Evolutionary conservation across 2,113 vertebrate species (phyloP).

Genomic region (Lipophrys pholis): DNA sequence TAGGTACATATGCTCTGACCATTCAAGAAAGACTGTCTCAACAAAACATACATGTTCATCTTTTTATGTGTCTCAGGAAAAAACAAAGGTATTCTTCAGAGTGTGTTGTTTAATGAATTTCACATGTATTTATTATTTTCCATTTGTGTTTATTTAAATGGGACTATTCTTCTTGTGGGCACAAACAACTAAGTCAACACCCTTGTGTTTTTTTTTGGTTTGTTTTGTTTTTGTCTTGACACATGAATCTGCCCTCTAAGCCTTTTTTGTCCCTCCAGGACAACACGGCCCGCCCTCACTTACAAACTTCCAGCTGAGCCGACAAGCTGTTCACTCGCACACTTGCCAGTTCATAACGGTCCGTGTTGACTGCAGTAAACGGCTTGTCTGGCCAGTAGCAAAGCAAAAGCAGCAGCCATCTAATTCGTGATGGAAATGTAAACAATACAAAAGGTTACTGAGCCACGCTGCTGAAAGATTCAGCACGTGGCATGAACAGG

Average conservation of each 20-base stretch:
- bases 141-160: too few relatives aligned
- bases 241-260: conserved; percentile 17
- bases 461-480: neutral
- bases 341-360: conserved; percentile 37
- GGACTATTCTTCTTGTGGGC: too few relatives aligned
- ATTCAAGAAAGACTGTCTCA: too few relatives aligned
- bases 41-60: too few relatives aligned
- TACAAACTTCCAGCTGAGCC: conserved; percentile 47
- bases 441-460: conserved; percentile 5
- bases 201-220: too few relatives aligned
- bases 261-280: neutral
- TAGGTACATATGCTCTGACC: too few relatives aligned
- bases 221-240: conserved; percentile 11
- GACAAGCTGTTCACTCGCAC: conserved; percentile 54
- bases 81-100: too few relatives aligned
- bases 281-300: conserved; percentile 3
- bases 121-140: too few relatives aligned
- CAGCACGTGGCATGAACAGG: neutral
- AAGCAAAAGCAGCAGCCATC: conserved; percentile 13
- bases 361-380: conserved; percentile 32
- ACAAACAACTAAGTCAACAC: too few relatives aligned
- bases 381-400: conserved; percentile 16
- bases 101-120: too few relatives aligned
- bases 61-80: too few relatives aligned
- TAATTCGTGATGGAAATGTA: conserved; percentile 22